Evolutionary conservation across 2,113 vertebrate genomes (phyloP).

Genomic region (Pterocles burchelli): DNA sequence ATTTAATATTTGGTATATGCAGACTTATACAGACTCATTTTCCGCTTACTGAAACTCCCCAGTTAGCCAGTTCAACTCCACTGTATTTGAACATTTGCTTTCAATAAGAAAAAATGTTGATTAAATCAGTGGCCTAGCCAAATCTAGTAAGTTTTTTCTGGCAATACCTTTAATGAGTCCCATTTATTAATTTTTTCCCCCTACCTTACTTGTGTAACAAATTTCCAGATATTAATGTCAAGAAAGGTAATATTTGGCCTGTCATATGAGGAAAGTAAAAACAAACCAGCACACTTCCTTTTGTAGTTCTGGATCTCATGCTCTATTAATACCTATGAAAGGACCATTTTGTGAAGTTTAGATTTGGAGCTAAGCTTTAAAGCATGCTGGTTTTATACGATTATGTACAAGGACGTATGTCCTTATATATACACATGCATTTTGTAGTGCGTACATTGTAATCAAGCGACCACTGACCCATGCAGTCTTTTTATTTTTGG

Average conservation of each 20-base stretch:
- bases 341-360: not conserved
- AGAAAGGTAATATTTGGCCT: slow-evolving; percentile 68
- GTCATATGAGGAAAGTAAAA: slow-evolving; percentile 65
- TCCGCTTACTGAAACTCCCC: slow-evolving; percentile 8
- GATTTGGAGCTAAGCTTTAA: slow-evolving; percentile 20
- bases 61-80: not conserved
- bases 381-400: not conserved
- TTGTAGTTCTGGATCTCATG: slow-evolving; percentile 64
- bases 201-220: slow-evolving; percentile 66
- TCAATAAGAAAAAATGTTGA: slow-evolving; percentile 67
- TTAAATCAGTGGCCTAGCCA: slow-evolving; percentile 47
- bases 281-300: slow-evolving; percentile 63
- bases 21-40: not conserved
- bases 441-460: slow-evolving; percentile 20
- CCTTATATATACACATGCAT: slow-evolving; percentile 24
- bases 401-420: slow-evolving; percentile 24
- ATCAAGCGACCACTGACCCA: slow-evolving; percentile 58
- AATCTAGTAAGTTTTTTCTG: slow-evolving; percentile 63
- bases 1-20: not conserved
- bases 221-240: slow-evolving; percentile 70
- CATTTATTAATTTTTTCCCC: slow-evolving; percentile 67
- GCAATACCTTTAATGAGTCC: slow-evolving; percentile 38
- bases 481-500: slow-evolving; percentile 60
- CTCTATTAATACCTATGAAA: slow-evolving; percentile 66
- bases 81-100: slow-evolving; percentile 69